Base-by-base conservation (phyloP, 2,888 invertebrate genomes). In the Lamproptera curius region DNA sequence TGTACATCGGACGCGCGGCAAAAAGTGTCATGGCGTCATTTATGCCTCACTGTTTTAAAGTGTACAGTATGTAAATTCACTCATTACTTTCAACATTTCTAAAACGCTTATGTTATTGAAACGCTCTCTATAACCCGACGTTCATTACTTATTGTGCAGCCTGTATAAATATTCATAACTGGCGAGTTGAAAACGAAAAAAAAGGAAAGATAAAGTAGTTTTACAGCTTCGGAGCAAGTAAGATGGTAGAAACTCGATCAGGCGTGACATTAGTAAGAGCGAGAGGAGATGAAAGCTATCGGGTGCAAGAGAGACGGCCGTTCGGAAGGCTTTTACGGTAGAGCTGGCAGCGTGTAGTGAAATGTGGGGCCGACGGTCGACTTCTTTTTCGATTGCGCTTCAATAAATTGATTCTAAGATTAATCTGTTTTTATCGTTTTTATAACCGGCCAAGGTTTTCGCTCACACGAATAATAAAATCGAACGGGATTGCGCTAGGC, bases 281-380 rank as follows among this genome's bases (percentile, higher is more conserved):
- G 73, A 67, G 76, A 79, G 51, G 54, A 42, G 56, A 51, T 53
- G 51, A 50, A 47, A 50, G 26, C 34, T 58, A 36, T 67, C 63
- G 64, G 41, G 73, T 73, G 63, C 54, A 73, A 78, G 73, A 75
- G 62, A 62, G 74, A 70, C 53, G 65, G 61, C 62, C 66, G 76
- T 80, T 78, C 82, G 76, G 85, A 83, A 83, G 86, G 87, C 85
- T 87, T 84, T 87, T 86, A 86, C 85, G 85, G 87, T 86, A 83
- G 87, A 87, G 70, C 74, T 77, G 81, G 75, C 83, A 81, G 73
- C 82, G 71, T 69, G 72, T 76, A 83, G 84, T 69, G 82, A 86
- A 85, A 87, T 85, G 86, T 78, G 78, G 84, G 71, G 72, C 70
- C 76, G 66, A 64, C 57, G 53, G 59, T 76, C 66, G 78, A 78